phyloP scores from a whole-genome alignment of 2,888 invertebrate species.

The Papilio demoleus region DNA sequence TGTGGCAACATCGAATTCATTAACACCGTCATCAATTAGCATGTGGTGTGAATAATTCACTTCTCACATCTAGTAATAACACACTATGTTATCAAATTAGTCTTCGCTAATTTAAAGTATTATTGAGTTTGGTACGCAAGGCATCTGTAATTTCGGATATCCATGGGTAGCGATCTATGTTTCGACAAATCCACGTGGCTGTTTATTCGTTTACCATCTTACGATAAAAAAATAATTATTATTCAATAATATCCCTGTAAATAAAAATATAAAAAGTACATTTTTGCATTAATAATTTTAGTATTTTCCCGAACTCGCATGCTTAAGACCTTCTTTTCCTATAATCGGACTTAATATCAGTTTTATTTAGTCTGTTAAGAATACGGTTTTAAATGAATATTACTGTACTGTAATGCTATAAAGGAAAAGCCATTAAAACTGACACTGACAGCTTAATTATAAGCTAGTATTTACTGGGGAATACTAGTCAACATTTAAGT shows the following conservation, averaged over 20 bases:
- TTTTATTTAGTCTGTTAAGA: background rate
- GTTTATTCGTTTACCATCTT: too few species aligned
- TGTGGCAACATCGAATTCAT: constrained; percentile 18
- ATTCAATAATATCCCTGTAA: too few species aligned
- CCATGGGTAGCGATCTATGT: too few species aligned
- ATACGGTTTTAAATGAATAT: background rate
- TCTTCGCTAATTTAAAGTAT: background rate
- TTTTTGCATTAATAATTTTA: too few species aligned
- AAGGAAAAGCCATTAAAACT: background rate
- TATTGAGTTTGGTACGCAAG: background rate
- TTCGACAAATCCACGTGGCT: too few species aligned
- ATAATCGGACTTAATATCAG: background rate
- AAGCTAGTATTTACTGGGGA: constrained; percentile 11
- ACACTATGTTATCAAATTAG: background rate
- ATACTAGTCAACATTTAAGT: background rate
- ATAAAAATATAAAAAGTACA: too few species aligned
- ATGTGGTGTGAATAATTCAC: constrained; percentile 7
- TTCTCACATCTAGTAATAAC: background rate
- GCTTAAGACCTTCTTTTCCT: background rate
- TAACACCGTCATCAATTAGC: constrained; percentile 11
- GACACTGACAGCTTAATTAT: constrained; percentile 13
- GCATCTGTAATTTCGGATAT: too few species aligned
- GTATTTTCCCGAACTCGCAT: too few species aligned
- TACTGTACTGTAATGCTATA: background rate
- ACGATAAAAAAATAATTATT: too few species aligned